Evolutionary conservation across 2,888 invertebrate species (phyloP), one percentile per base, ranked within the genome.

Genomic region (Tetheella fluctuosa): DNA sequence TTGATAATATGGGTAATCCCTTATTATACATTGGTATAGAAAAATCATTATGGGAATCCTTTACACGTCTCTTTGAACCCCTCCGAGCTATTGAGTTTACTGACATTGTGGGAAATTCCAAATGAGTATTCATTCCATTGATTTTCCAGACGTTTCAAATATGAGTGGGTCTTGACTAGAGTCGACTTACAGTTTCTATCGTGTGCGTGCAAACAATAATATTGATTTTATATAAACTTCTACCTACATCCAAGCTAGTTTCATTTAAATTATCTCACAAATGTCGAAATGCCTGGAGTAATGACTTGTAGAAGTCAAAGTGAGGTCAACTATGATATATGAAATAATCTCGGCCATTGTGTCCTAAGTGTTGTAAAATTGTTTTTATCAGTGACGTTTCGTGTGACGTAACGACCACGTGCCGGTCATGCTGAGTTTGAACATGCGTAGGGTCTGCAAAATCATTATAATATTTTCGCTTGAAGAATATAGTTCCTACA

Each of bases 331-430:
- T 17, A 48, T 48, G 20, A 17, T 2, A n/a, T 48, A 10, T 48
- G 10, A 20, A 48, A 10, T 48, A 20, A 48, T 20, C 10, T 17
- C 20, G 10, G 20, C 10, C 48, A 48, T 48, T 20, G 48, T 48
- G 48, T 20, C 48, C 48, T 5, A 42, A 48, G 20, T 20, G 12
- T 37, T 37, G 13, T 37, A 3, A 34, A 2, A 13, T 42, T 42
- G 48, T 48, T 20, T 48, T 10, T 48, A 20, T 17, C 17, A n/a
- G 48, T 48, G 48, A 48, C 48, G 48, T 48, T 48, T 48, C 17
- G 3, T 20, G 48, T 48, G 20, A 48, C 48, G 48, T 20, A 48
- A 48, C 10, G 48, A n/a, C 48, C 48, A 20, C 48, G 48, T 48
- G 48, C 17, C 48, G 48, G 48, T 20, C 20, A 20, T 2, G 48